Evolutionary conservation across 1,140 invertebrate genomes (phyloP).

Genomic region (Mactra quadrangularis): DNA sequence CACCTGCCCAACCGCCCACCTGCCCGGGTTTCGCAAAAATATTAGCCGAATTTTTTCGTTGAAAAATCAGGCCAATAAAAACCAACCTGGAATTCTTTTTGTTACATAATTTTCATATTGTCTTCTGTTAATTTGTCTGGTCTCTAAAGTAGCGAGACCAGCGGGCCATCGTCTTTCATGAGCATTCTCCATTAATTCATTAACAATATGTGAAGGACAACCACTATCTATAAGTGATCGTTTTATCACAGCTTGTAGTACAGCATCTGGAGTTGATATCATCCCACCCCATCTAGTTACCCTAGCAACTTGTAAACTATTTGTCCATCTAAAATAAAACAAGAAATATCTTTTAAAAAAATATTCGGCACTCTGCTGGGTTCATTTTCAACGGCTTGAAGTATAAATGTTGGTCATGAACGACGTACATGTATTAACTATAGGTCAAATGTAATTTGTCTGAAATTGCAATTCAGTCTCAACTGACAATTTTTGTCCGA

Average conservation of each 20-base stretch:
- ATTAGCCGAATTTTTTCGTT: too few species aligned
- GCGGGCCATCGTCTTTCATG: constrained; percentile 97
- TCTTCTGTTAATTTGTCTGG: constrained; percentile 93
- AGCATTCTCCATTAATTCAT: constrained; percentile 98
- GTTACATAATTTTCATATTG: constrained; percentile 97
- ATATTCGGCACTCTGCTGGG: too few species aligned
- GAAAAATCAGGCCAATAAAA: too few species aligned
- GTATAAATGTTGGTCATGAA: too few species aligned
- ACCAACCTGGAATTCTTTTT: constrained; percentile 93
- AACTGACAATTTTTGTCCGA: too few species aligned
- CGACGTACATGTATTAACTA: too few species aligned
- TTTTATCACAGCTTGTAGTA: constrained; percentile 92
- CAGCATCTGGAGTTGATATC: constrained; percentile 97
- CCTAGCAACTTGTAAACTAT: constrained; percentile 91
- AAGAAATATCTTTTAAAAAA: too few species aligned
- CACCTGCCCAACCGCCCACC: too few species aligned
- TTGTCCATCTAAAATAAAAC: constrained; percentile 89
- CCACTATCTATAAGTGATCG: constrained; percentile 93
- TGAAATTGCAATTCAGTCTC: too few species aligned
- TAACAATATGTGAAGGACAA: constrained; percentile 95
- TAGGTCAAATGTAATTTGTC: too few species aligned
- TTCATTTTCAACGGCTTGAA: too few species aligned
- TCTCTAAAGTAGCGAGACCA: constrained; percentile 96
- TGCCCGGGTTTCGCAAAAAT: too few species aligned
- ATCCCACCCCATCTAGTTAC: constrained; percentile 98